Evolutionary conservation across 2,888 invertebrate genomes (phyloP), one percentile per base, ranked within the genome.

Genomic region (Incurvaria masculella): DNA sequence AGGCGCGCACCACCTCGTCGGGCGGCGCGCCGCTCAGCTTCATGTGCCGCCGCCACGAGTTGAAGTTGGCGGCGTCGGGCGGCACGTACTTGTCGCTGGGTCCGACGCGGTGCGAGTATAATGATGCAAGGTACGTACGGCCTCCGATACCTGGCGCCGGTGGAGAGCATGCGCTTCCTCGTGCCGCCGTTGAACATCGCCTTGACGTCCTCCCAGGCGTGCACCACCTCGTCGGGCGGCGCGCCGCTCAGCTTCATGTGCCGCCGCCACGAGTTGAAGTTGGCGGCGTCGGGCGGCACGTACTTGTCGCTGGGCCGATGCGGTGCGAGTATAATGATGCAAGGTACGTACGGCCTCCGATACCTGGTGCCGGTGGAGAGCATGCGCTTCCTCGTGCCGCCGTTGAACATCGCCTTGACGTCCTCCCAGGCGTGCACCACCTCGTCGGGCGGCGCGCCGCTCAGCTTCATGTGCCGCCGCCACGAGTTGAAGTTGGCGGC

Each of bases 181-280:
- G 92, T 94, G 1, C 97, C 97, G 0, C 97, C 97, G 68, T 98
- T 98, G 68, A 97, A 98, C 97, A 97, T 97, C 2, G 97, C 97
- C 61, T 97, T 97, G 0, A 97, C 97, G 67, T 97, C 97, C 69
- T 97, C 97, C 97, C 97, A 97, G 0, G 95, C 94, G 59, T 91
- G 88, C 0, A 84, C 81, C 18, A 93, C 87, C 62, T 93, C 91
- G 54, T 93, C 91, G 0, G 89, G 89, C 0, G 89, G 90, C 44
- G 79, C 85, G 0, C 93, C 94, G 53, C 87, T 89, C 2, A 98
- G 82, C 60, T 90, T 89, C 87, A 97, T 91, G 68, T 98, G 97
- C 4, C 97, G 82, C 46, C 97, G 80, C 97, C 97, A 98, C 0
- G 97, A 97, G 72, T 98, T 98, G 69, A 97, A 97, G 73, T 98